Evolutionary conservation across 2,888 invertebrate genomes (phyloP), one percentile per base, ranked within the genome.

Genomic region (Anthophora plumipes): DNA sequence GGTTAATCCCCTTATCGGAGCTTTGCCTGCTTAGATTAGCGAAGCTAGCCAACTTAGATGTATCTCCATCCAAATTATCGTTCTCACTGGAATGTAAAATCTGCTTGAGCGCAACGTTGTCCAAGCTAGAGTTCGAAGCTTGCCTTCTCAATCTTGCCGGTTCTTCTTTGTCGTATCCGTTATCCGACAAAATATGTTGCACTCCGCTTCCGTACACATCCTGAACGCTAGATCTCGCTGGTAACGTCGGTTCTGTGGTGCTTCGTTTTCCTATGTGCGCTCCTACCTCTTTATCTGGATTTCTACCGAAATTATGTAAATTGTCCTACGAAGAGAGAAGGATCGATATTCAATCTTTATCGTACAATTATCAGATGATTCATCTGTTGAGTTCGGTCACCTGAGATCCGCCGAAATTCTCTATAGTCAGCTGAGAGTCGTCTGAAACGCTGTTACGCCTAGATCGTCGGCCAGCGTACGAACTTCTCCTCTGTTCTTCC

Each of bases 391-490:
- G 11, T 6, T 31, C 43, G 1, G 25, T 77, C 86, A 93, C 93
- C 94, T 98, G 98, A 85, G 97, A 97, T 75, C 98, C 98, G 61
- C 98, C 98, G 93, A 98, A 98, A 94, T 98, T 98, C 94, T 98
- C 98, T 72, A 98, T 97, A 0, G 98, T 98, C 87, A 98, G 94
- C 93, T 98, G 97, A 46, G 97, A 97, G 92, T 98, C 98, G 92
- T 98, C 98, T 80, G 96, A 95, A 66, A 97, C 95, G 85, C 98
- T 98, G 91, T 97, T 97, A 82, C 98, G 95, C 22, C 98, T 95
- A 60, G 98, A 98, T 60, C 98, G 95, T 5, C 97, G 95, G 60
- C 97, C 98, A 73, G 97, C 97, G 94, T 96, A 98, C 76, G 95
- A 95, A 63, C 95, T 95, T 92, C 96, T 95, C 88, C 96, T 94